phyloP scores from a whole-genome alignment of 2,113 vertebrate species.

The Oncorhynchus masou region DNA sequence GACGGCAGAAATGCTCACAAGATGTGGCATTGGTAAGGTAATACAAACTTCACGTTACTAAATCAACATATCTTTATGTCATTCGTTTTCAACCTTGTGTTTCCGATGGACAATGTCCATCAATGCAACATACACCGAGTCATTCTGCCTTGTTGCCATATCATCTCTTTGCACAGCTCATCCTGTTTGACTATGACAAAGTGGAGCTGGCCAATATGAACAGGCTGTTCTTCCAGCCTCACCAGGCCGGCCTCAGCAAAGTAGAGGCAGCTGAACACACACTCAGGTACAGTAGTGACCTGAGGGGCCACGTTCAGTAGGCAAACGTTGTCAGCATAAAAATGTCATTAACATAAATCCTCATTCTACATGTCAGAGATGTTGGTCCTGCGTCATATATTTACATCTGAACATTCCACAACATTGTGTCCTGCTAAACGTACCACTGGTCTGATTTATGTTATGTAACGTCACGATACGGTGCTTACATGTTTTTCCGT shows the following conservation, averaged over 20 bases:
- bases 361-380: too few relatives aligned
- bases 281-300: slow-evolving; percentile 76
- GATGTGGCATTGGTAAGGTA: slow-evolving; percentile 99
- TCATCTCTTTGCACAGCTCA: slow-evolving; percentile 71
- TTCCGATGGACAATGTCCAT: background rate
- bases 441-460: too few relatives aligned
- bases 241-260: slow-evolving; percentile 96
- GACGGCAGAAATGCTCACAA: slow-evolving; percentile 97
- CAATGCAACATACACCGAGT: too few relatives aligned
- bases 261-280: slow-evolving; percentile 94
- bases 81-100: background rate
- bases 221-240: slow-evolving; percentile 97
- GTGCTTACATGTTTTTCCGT: background rate
- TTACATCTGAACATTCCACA: too few relatives aligned
- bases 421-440: too few relatives aligned
- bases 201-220: slow-evolving; percentile 99
- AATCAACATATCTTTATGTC: too few relatives aligned
- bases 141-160: background rate
- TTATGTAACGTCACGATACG: background rate
- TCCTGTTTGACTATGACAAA: slow-evolving; percentile 98
- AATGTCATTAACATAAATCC: too few relatives aligned
- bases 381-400: too few relatives aligned
- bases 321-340: too few relatives aligned
- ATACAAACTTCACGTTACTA: slow-evolving; percentile 67
- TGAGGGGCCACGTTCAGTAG: background rate